phyloP scores from a whole-genome alignment of 1,140 invertebrate genomes.

The Pygmarrhopalites habei region DNA sequence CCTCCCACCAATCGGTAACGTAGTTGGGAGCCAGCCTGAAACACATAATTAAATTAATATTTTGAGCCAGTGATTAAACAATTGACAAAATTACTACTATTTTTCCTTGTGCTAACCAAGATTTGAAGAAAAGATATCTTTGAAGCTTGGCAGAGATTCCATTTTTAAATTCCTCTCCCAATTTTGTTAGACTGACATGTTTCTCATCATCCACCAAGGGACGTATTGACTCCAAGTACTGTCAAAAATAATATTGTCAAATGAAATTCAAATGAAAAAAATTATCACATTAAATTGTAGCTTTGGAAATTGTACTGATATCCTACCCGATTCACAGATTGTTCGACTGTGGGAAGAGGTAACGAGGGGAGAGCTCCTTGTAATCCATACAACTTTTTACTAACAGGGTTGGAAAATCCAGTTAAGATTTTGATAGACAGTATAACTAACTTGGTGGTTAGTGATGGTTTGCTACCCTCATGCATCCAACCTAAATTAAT shows the following conservation, averaged over 20 bases:
- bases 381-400: not conserved
- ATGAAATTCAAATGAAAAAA: not conserved
- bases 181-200: no score
- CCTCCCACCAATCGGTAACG: slow-evolving; percentile 99
- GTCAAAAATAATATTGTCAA: not conserved
- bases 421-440: not conserved
- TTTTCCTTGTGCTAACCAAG: not conserved
- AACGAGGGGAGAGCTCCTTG: not conserved
- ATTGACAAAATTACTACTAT: not conserved
- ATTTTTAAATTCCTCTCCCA: no score
- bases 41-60: slow-evolving; percentile 1
- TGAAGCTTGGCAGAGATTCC: not conserved
- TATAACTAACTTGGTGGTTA: not conserved
- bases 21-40: slow-evolving; percentile 72
- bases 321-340: not conserved
- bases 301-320: not conserved
- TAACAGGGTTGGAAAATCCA: not conserved
- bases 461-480: not conserved
- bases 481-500: not conserved
- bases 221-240: no score
- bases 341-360: not conserved
- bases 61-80: not conserved
- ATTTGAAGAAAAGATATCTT: not conserved
- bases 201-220: no score
- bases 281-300: not conserved